phyloP scores from a whole-genome alignment of 2,113 vertebrate species.

The Leiothrix lutea region DNA sequence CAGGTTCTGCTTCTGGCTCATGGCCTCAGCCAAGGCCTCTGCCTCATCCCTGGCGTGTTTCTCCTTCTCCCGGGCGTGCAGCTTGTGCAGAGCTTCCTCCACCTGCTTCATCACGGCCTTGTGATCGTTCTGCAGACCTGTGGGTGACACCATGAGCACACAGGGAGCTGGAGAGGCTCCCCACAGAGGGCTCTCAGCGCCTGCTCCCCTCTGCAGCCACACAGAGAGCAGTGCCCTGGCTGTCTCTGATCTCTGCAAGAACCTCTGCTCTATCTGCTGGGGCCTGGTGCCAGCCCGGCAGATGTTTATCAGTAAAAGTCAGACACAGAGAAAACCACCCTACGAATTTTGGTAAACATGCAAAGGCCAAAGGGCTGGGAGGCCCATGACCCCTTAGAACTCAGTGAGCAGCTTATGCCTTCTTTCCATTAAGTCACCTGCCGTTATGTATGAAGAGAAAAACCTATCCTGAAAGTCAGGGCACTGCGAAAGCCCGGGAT shows the following conservation, averaged over 20 bases:
- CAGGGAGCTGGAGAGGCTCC: not conserved
- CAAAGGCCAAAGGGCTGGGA: not conserved
- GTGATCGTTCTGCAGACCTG: conserved; percentile 96
- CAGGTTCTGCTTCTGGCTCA: conserved; percentile 54
- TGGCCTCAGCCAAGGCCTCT: conserved; percentile 67
- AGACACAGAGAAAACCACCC: not conserved
- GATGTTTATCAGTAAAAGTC: not conserved
- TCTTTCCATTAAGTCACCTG: not conserved
- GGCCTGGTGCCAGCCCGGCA: not conserved
- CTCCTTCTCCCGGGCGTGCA: conserved; percentile 88
- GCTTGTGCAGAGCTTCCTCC: conserved; percentile 89
- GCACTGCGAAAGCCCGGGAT: not conserved
- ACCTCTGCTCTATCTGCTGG: not conserved
- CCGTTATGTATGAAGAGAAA: accelerated
- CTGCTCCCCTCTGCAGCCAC: accelerated
- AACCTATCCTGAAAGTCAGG: not conserved
- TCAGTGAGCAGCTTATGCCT: not conserved
- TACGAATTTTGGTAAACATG: accelerated
- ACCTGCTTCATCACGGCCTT: conserved; percentile 92
- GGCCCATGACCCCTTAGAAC: accelerated
- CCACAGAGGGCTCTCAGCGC: not conserved
- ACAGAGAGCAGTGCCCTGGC: accelerated
- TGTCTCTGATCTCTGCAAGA: not conserved
- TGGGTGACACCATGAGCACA: not conserved
- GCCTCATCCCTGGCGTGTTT: conserved; percentile 81